Evolutionary conservation across 2,113 vertebrate genomes (phyloP), one percentile per base, ranked within the genome.

Genomic region (Tetraodon nigroviridis): DNA sequence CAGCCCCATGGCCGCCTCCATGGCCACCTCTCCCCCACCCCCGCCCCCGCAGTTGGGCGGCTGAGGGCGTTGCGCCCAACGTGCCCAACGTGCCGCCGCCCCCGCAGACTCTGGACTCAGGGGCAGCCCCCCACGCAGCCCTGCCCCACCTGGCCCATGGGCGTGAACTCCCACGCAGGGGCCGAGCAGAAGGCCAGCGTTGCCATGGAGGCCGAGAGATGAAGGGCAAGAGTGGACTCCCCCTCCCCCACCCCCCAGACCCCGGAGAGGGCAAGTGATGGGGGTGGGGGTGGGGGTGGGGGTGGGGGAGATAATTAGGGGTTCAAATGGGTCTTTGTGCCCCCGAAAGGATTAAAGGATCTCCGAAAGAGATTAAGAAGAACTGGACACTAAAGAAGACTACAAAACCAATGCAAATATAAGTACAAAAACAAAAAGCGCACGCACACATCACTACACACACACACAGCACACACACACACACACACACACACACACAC

Each of bases 151-250:
- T 95, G 94, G 94, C 95, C 94, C 0, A 91, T 91, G 6, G 92
- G 76, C 16, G 84, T 86, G 5, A 79, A 75, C 75, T 66, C 80
- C 4, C 87, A 92, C 79, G 86, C 90, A 5, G 80, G 90, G n/a
- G 65, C 92, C 0, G 92, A 95, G 92, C 92, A 94, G 79, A 93
- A 94, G 90, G 92, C 92, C 83, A 98, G 92, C 19, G 92, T 94
- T 51, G 91, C 92, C 67, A 93, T 97, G 93, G 95, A 98, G 89
- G 96, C 95, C 0, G 95, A 98, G 89, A 97, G 96, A 97, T 98
- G 95, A 98, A 92, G 88, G 84, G 27, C 48, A 6, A 80, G 46
- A 81, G 50, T 57, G 78, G 67, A 79, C 64, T 81, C 63, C 58
- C 32, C 64, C 19, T 64, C 64, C 58, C 29, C 64, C 64, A 55